A percentile compares a stretch with the other conserved stretches of the same genome.
Evolutionary conservation across 2,113 vertebrate species (phyloP).

Genomic region (Oophaga pumilio): DNA sequence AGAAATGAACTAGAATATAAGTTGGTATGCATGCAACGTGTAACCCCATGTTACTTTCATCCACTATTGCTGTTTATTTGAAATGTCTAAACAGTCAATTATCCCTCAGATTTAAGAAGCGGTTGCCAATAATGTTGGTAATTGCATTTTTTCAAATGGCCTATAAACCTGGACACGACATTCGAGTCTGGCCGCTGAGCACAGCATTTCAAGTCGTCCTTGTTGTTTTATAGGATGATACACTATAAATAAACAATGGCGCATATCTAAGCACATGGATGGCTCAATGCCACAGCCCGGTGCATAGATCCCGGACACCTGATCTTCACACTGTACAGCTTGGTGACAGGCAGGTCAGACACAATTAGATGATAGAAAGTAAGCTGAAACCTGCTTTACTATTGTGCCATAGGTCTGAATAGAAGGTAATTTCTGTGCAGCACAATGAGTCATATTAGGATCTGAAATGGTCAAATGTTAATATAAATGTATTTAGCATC

Average conservation of each 20-base stretch:
- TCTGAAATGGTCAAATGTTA: conserved; percentile 2
- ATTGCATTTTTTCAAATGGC: not conserved
- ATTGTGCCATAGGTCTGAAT: conserved; percentile 56
- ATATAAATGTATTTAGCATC: conserved; percentile 46
- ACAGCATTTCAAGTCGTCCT: not conserved
- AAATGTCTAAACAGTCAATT: not conserved
- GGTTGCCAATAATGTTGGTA: not conserved
- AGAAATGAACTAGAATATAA: too few relatives aligned
- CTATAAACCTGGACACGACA: not conserved
- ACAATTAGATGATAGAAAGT: conserved; percentile 63
- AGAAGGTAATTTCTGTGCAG: conserved; percentile 56
- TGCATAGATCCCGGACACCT: conserved; percentile 16
- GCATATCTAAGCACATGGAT: conserved; percentile 11
- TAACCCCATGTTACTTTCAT: too few relatives aligned
- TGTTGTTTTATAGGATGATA: not conserved
- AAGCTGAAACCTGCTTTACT: conserved; percentile 66
- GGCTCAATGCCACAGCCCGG: not conserved
- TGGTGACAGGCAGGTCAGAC: conserved; percentile 46
- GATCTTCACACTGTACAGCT: conserved; percentile 32
- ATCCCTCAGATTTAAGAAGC: not conserved
- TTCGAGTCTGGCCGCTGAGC: not conserved
- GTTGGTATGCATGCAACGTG: too few relatives aligned
- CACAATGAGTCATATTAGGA: conserved; percentile 17
- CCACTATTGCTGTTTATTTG: too few relatives aligned
- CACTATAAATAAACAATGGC: not conserved